Evolutionary conservation across 2,888 invertebrate species (phyloP).

Genomic region (Acanthoscelides obtectus): DNA sequence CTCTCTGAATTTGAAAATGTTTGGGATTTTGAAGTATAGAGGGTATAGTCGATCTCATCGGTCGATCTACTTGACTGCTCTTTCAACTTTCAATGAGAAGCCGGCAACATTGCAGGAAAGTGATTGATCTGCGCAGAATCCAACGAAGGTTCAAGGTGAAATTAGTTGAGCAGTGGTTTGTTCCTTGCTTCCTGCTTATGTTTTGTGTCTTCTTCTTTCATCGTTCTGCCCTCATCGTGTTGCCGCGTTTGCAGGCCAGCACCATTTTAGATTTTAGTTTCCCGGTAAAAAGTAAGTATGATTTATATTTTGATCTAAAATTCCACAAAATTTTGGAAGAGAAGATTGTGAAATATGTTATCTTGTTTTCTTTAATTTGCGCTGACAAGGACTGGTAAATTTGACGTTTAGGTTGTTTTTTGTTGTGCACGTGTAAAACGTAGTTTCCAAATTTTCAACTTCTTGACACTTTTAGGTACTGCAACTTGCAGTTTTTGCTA

Average conservation of each 20-base stretch:
- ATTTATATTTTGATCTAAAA: neutral
- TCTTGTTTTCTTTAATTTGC: neutral
- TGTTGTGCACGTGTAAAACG: slow-evolving; percentile 21
- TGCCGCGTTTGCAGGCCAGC: slow-evolving; percentile 20
- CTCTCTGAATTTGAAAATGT: no score
- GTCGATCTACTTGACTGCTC: no score
- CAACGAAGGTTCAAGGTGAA: neutral
- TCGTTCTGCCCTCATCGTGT: slow-evolving; percentile 20
- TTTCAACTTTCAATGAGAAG: no score
- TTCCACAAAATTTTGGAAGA: neutral
- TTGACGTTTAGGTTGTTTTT: slow-evolving; percentile 21
- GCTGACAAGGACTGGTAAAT: slow-evolving; percentile 13
- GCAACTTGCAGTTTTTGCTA: neutral
- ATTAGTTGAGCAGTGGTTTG: neutral
- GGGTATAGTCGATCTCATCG: no score
- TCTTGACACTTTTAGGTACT: neutral
- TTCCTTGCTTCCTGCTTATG: neutral
- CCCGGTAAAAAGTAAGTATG: slow-evolving; percentile 16
- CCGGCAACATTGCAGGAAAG: neutral
- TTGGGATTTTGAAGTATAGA: no score
- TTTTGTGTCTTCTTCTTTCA: slow-evolving; percentile 16
- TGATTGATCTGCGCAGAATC: neutral
- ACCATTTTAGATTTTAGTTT: slow-evolving; percentile 9
- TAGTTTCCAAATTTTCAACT: neutral
- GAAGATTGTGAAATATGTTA: neutral